Evolutionary conservation across 2,797 vertebrate genomes (phyloP), one percentile per base, ranked within the genome.

Genomic region (Ctenosaura bakeri): DNA sequence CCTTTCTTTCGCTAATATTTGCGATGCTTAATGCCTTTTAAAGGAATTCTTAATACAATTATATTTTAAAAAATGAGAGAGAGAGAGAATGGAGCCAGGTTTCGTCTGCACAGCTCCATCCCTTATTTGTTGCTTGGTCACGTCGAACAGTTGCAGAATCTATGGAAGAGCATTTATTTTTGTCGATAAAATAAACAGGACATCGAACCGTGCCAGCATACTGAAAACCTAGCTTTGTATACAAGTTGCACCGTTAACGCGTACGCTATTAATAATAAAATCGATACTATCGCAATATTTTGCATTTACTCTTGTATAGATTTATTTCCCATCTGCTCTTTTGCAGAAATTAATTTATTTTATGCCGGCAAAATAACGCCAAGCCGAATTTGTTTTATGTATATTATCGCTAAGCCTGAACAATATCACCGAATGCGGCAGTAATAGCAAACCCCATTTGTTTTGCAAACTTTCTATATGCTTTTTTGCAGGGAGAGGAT

Each of bases 271-370:
- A 78, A 85, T 79, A 89, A 89, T 89, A 89, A 85, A 69, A 59
- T 85, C 22, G 10, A 62, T 52, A 74, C 62, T 82, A 74, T 84
- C 62, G 6, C 35, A 79, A 85, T 66, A 52, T 85, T 85, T 85
- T 78, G 64, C 88, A 85, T 79, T 85, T 89, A 79, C 62, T 56
- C 56, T 77, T 78, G 59, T 32, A 78, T 69, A 78, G 59, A 89
- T 85, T 85, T 84, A 84, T 79, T 89, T 89, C 62, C 83, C 88
- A 85, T 54, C 46, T 85, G 88, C 62, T 89, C 62, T 78, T 85
- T 62, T 79, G 54, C 50, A 54, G 79, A 88, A 85, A 85, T 89
- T 50, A 79, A 56, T 79, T 69, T 52, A 42, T 85, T 79, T 89
- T 79, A 78, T 38, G 29, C 29, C n/a, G 13, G 59, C 46, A 22